Base-by-base conservation (phyloP, 2,888 invertebrate species). In the Clanis bilineata region DNA sequence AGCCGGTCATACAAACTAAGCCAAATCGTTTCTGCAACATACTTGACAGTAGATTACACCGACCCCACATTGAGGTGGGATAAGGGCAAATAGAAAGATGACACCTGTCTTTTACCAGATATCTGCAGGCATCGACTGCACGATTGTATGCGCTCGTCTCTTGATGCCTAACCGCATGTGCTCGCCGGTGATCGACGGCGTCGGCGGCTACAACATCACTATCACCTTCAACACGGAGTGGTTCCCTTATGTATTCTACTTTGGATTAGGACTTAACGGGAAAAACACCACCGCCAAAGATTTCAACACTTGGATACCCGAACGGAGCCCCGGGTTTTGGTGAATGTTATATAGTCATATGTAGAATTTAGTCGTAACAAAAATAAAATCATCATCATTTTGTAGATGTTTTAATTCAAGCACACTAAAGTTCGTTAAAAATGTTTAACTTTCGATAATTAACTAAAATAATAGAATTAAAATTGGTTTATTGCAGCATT, bases 171-270 rank as follows among this genome's bases (percentile, higher is more conserved):
- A 84, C 62, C 79, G 85, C 1, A 65, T 81, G 9, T 45, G 70
- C 1, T 57, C 23, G 0, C 90, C 90, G 0, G 1, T 21, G 0
- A 75, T 90, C 6, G 58, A 68, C 0, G 90, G 90, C 15, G 74
- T 90, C 0, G 88, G 88, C 0, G 82, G 86, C 2, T 89, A 83
- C 72, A 90, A 90, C 63, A 75, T 89, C 39, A 79, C 80, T 1
- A 7, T 90, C 0, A 47, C 64, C 3, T 83, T 90, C 51, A 60
- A 56, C 22, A 80, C 83, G 0, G 71, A 80, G 0, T 85, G 85
- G 86, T 88, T 88, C 55, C 90, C 90, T 0, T 74, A 73, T 41
- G 60, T 67, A 0, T 90, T 83, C 62, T 76, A 74, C 59, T 90
- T 88, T 63, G 66, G 80, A 0, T 60, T 90, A 7, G 82, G 80